These are phyloP conservation scores for Melanotaenia maccullochi DNA, from an alignment of 2,797 vertebrate species.

Conservation along the genomic window DNA sequence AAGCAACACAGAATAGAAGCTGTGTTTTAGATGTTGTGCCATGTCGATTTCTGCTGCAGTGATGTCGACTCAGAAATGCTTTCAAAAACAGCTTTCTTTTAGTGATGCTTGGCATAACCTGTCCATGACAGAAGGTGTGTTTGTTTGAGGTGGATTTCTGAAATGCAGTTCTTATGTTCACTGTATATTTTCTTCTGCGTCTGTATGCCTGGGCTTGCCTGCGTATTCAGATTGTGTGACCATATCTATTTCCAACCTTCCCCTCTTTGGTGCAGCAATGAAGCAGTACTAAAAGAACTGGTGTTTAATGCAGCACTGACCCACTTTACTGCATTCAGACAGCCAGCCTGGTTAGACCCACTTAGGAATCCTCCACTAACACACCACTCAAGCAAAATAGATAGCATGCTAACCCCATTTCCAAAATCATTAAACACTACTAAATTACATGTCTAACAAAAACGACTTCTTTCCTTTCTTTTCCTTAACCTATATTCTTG, in stretches of 20 bases:
- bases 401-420: slow-evolving; percentile 53
- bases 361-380: slow-evolving; percentile 63
- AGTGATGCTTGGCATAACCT: slow-evolving; percentile 49
- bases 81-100: slow-evolving; percentile 18
- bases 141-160: slow-evolving; percentile 47
- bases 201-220: slow-evolving; percentile 8
- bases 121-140: slow-evolving; percentile 38
- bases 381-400: slow-evolving; percentile 36
- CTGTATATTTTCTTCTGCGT: slow-evolving; percentile 20
- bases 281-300: slow-evolving; percentile 47
- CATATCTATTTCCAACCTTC: slow-evolving; percentile 62
- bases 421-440: slow-evolving; percentile 25
- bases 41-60: slow-evolving; percentile 26
- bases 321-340: slow-evolving; percentile 67
- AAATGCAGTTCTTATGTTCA: slow-evolving; percentile 47
- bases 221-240: slow-evolving; percentile 43
- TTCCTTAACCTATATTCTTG: neutral
- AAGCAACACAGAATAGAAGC: slow-evolving; percentile 2
- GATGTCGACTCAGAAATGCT: slow-evolving; percentile 6
- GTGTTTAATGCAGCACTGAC: slow-evolving; percentile 80
- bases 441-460: slow-evolving; percentile 31
- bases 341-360: slow-evolving; percentile 57
- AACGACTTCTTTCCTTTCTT: slow-evolving; percentile 12
- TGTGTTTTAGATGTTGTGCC: slow-evolving; percentile 26
- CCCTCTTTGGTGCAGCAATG: slow-evolving; percentile 41